These are phyloP conservation scores for Arge pagana DNA, from an alignment of 2,888 invertebrate genomes.

Conservation along the genomic window DNA sequence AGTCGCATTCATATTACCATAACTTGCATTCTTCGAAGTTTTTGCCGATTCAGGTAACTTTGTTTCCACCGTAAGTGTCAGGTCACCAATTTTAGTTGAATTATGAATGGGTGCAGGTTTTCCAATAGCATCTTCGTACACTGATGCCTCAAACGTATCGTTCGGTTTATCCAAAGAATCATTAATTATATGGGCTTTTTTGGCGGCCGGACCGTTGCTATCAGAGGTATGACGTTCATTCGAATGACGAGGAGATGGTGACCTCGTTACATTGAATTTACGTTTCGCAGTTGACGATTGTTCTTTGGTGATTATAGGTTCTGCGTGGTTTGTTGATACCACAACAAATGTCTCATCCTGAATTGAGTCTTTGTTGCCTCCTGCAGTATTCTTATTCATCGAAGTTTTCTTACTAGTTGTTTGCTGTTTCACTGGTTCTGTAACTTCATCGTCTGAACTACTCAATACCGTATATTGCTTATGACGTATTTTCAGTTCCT, in stretches of 20 bases:
- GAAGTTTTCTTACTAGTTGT: constrained; percentile 9
- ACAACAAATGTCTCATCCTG: constrained; percentile 21
- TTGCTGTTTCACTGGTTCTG: constrained; percentile 32
- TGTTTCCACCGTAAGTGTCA: constrained; percentile 1
- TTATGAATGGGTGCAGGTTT: constrained; percentile 49
- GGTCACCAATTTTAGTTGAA: constrained; percentile 44
- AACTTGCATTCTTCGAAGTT: neutral
- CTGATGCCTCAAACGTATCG: constrained; percentile 43
- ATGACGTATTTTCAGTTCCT: constrained; percentile 3
- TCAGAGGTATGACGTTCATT: neutral
- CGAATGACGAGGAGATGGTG: constrained; percentile 9
- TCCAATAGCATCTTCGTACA: constrained; percentile 53
- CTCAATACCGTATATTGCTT: too few relatives aligned
- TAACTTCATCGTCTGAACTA: constrained; percentile 47
- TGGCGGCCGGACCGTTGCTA: constrained; percentile 26
- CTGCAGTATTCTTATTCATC: constrained; percentile 29
- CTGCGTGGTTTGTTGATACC: constrained; percentile 31
- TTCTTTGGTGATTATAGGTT: constrained; percentile 13
- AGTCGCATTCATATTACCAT: constrained; percentile 38
- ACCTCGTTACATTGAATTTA: constrained; percentile 6
- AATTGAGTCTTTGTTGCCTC: constrained; percentile 12
- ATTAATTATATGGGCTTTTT: constrained; percentile 26
- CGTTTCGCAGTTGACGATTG: constrained; percentile 2
- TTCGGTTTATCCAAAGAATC: constrained; percentile 33
- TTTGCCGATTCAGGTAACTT: neutral